Percentiles rank a stretch among this genome's conserved stretches.
Conservation (phyloP, 1,140 invertebrate species). For the Panagrolaimus sp. region DNA sequence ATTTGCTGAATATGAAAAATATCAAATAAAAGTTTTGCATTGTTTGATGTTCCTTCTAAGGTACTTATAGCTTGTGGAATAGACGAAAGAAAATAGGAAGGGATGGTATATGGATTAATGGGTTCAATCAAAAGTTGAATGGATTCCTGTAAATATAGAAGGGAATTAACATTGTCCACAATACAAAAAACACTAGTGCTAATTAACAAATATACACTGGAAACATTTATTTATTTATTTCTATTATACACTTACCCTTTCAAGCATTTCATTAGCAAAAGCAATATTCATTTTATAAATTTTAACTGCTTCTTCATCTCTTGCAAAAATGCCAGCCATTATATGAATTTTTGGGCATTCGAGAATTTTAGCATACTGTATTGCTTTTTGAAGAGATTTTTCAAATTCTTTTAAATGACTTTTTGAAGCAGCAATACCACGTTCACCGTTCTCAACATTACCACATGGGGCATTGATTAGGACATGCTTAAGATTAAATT, state of each 20-base stretch:
- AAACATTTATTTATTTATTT: too few relatives aligned
- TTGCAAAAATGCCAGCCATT: not conserved
- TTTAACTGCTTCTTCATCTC: not conserved
- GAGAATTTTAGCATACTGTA: not conserved
- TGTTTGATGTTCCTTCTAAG: not conserved
- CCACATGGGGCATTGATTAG: conserved; percentile 19
- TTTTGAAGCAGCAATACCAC: not conserved
- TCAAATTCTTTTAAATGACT: not conserved
- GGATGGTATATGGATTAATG: not conserved
- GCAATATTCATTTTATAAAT: conserved; percentile 11
- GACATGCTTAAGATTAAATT: conserved; percentile 16
- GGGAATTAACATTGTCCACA: too few relatives aligned
- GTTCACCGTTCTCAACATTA: not conserved
- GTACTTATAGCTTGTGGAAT: not conserved
- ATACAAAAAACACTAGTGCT: too few relatives aligned
- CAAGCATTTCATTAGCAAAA: conserved; percentile 1
- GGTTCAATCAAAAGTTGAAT: conserved; percentile 4
- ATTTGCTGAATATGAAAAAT: conserved; percentile 2
- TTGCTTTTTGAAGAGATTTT: not conserved
- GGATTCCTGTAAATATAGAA: not conserved
- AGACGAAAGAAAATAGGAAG: not conserved
- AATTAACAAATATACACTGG: too few relatives aligned
- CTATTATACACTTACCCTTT: not conserved
- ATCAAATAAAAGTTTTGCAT: conserved; percentile 1
- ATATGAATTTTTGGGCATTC: not conserved